Conservation (phyloP, 2,888 invertebrate genomes). For the Hemistola chrysoprasaria region DNA sequence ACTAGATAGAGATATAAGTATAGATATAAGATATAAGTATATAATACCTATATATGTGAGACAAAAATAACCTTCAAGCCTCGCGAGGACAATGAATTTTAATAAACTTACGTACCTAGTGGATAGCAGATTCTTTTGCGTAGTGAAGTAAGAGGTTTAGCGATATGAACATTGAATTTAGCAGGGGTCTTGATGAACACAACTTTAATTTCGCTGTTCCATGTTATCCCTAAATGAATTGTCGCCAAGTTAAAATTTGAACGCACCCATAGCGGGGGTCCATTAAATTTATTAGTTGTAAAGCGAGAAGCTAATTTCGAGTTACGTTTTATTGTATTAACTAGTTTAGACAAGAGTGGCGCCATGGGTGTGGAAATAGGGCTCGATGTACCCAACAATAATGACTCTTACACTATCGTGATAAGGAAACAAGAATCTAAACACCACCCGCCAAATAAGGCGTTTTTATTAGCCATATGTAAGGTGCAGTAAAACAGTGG, state of each 20-base stretch:
- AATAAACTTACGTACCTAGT: too few species aligned
- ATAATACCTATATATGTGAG: too few species aligned
- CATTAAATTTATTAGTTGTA: slow-evolving; percentile 80
- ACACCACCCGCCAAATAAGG: slow-evolving; percentile 24
- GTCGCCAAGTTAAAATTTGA: slow-evolving; percentile 68
- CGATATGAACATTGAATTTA: too few species aligned
- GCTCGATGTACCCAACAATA: slow-evolving; percentile 12
- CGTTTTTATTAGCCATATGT: slow-evolving; percentile 52
- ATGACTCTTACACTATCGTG: slow-evolving; percentile 22
- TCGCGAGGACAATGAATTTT: too few species aligned
- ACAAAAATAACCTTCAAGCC: too few species aligned
- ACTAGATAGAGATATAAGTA: too few species aligned
- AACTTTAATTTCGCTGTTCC: slow-evolving; percentile 36
- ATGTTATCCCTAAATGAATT: slow-evolving; percentile 56
- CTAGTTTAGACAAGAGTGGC: slow-evolving; percentile 62
- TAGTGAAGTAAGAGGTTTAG: too few species aligned
- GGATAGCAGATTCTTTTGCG: too few species aligned
- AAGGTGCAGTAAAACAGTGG: slow-evolving; percentile 52
- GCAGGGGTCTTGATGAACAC: slow-evolving; percentile 14
- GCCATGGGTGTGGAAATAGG: slow-evolving; percentile 51
- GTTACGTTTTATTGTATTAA: slow-evolving; percentile 79
- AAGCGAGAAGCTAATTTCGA: slow-evolving; percentile 79
- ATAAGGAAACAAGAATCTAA: slow-evolving; percentile 25
- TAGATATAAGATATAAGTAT: too few species aligned
- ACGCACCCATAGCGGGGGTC: slow-evolving; percentile 58